phyloP scores from a whole-genome alignment of 2,888 invertebrate genomes.

The Synergus gifuensis region DNA sequence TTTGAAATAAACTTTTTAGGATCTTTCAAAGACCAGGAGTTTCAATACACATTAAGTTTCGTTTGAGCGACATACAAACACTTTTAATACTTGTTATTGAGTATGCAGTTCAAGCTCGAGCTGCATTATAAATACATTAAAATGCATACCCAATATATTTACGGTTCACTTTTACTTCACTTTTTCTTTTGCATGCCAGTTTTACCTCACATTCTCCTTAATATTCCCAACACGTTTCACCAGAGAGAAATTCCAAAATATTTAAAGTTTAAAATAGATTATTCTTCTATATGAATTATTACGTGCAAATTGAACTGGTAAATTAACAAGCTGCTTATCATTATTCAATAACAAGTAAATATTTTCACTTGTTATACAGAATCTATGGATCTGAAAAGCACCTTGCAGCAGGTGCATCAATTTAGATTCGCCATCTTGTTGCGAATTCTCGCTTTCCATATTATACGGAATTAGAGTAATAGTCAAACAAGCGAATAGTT shows the following conservation, averaged over 20 bases:
- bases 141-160: neutral
- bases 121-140: constrained; percentile 25
- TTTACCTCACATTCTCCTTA: constrained; percentile 19
- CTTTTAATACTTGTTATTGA: constrained; percentile 26
- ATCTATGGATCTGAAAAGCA: neutral
- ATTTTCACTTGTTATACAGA: too few relatives aligned
- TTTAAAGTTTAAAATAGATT: neutral
- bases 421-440: constrained; percentile 25
- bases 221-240: constrained; percentile 19
- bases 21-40: neutral
- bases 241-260: neutral
- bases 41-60: constrained; percentile 15
- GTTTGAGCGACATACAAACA: constrained; percentile 22
- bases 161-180: neutral
- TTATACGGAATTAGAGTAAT: constrained; percentile 33
- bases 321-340: too few relatives aligned
- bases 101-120: constrained; percentile 6
- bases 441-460: neutral
- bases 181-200: neutral
- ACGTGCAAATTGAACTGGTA: too few relatives aligned
- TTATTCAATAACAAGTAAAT: too few relatives aligned
- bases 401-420: constrained; percentile 18
- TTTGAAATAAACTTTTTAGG: constrained; percentile 31
- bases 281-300: neutral
- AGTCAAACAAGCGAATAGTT: constrained; percentile 13